Conservation (phyloP, 2,113 vertebrate species). For the Podiceps cristatus region DNA sequence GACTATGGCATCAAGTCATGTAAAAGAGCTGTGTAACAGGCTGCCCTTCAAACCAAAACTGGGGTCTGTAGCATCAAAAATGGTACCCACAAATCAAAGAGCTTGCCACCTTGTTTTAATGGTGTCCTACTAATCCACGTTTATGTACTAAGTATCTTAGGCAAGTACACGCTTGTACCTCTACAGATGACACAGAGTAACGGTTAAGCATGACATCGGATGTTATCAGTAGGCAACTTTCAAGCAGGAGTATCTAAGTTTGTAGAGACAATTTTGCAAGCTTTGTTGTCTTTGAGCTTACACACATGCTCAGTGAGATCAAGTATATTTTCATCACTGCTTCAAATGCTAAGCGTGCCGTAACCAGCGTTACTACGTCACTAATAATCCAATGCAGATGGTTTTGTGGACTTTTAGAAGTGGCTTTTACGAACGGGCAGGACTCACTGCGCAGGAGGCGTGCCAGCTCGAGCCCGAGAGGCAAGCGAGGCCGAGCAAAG, state of each 20-base stretch:
- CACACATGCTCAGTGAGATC: not conserved
- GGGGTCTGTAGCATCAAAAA: not conserved
- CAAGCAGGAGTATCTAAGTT: not conserved
- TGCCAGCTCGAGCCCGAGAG: not conserved
- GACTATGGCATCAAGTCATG: not conserved
- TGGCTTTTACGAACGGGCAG: rapidly evolving
- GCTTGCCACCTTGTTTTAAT: not conserved
- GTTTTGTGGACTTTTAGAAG: not conserved
- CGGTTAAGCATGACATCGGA: rapidly evolving
- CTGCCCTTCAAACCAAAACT: not conserved
- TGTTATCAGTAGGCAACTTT: not conserved
- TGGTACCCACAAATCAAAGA: not conserved
- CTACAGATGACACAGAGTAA: not conserved
- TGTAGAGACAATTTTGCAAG: not conserved
- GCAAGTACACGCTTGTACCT: not conserved
- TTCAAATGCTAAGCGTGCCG: not conserved
- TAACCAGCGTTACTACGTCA: not conserved
- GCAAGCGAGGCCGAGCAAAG: rapidly evolving
- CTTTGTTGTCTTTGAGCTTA: not conserved
- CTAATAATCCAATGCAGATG: not conserved
- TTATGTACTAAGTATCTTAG: not conserved
- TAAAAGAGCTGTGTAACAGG: not conserved
- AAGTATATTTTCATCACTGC: not conserved
- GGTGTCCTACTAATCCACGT: not conserved
- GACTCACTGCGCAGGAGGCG: rapidly evolving